Percentiles rank a stretch among this genome's conserved stretches.
Evolutionary conservation across 1,140 invertebrate species (phyloP).

Genomic region (Zaprionus camerounensis): DNA sequence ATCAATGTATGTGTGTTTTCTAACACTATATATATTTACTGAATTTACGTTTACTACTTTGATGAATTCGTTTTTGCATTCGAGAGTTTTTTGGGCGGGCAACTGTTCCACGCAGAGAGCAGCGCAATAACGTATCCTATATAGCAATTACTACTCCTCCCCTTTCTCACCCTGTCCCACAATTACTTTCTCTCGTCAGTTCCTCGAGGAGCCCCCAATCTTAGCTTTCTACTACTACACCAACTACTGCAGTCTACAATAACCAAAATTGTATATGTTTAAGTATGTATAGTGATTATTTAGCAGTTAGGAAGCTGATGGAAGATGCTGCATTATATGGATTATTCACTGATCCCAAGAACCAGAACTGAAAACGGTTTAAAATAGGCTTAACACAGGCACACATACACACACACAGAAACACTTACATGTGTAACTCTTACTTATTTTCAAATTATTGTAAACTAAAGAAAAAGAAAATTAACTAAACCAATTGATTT

Average conservation of each 20-base stretch:
- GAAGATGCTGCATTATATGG: constrained; percentile 17
- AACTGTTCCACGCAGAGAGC: not conserved
- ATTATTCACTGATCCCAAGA: constrained; percentile 36
- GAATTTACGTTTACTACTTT: constrained; percentile 32
- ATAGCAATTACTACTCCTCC: not conserved
- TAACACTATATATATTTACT: constrained; percentile 32
- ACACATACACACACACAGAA: not conserved
- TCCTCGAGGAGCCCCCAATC: not conserved
- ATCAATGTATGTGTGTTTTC: constrained; percentile 19
- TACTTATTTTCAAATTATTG: constrained; percentile 29
- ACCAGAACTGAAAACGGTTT: constrained; percentile 55
- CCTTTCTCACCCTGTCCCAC: not conserved
- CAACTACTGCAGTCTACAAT: constrained; percentile 14
- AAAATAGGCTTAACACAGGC: constrained; percentile 24
- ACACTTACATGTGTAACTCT: constrained; percentile 10
- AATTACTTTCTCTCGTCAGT: not conserved
- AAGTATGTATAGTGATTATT: constrained; percentile 38
- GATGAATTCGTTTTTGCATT: constrained; percentile 13
- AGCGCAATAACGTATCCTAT: not conserved
- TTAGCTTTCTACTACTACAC: not conserved
- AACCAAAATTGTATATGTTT: constrained; percentile 36
- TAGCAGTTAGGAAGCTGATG: constrained; percentile 6
- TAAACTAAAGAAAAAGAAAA: constrained; percentile 15
- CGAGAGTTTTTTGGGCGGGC: constrained; percentile 34
- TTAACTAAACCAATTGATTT: constrained; percentile 24